These are phyloP conservation scores for Xestobium rufovillosum DNA, from an alignment of 2,888 invertebrate species.

Conservation along the genomic window DNA sequence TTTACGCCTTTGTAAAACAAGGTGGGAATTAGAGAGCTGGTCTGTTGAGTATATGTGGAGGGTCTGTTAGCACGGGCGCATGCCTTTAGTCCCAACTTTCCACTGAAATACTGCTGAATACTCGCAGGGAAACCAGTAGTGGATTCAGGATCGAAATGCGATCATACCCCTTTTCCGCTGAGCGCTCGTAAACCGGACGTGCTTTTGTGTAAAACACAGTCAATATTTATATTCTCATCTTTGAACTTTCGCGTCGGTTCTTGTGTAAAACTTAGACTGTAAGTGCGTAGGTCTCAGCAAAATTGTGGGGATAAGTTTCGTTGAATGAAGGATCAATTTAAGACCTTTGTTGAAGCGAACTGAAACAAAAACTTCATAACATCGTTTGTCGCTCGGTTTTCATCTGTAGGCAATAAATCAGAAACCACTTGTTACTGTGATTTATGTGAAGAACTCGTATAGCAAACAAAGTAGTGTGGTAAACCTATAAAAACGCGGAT, in stretches of 20 bases:
- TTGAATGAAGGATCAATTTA: no score
- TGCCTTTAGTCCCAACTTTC: slow-evolving; percentile 26
- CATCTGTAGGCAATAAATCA: slow-evolving; percentile 21
- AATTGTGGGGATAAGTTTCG: no score
- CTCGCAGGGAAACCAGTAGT: slow-evolving; percentile 32
- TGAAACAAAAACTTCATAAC: slow-evolving; percentile 20
- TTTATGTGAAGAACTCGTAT: slow-evolving; percentile 25
- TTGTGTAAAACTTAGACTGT: no score
- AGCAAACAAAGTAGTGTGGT: slow-evolving; percentile 23
- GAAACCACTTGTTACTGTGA: slow-evolving; percentile 32
- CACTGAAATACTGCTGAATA: slow-evolving; percentile 32
- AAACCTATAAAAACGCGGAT: slow-evolving; percentile 11
- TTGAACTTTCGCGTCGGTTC: no score
- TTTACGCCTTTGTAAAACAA: slow-evolving; percentile 27
- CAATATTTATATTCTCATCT: no score
- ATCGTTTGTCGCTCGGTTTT: slow-evolving; percentile 13
- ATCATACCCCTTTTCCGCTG: neutral
- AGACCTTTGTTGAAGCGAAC: no score
- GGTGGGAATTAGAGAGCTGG: slow-evolving; percentile 32
- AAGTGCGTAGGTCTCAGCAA: no score
- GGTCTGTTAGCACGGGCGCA: slow-evolving; percentile 29
- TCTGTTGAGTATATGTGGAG: slow-evolving; percentile 20
- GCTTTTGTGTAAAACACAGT: neutral
- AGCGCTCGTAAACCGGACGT: neutral
- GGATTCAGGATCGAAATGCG: slow-evolving; percentile 16